phyloP scores from a whole-genome alignment of 2,888 invertebrate species.

The Cephus nigrinus region DNA sequence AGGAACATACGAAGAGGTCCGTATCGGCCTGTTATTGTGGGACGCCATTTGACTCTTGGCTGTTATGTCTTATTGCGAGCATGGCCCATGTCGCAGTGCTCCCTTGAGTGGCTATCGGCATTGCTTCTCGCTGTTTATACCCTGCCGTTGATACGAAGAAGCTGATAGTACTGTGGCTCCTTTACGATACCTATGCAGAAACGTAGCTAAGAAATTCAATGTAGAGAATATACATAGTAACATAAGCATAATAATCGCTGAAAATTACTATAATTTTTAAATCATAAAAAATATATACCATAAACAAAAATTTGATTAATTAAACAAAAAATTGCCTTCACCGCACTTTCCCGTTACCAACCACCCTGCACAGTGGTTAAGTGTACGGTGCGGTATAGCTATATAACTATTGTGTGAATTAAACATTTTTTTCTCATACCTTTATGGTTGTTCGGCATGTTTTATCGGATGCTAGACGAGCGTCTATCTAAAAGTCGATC shows the following conservation, averaged over 20 bases:
- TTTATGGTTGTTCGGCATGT: too few species aligned
- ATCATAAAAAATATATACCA: neutral
- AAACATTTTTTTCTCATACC: too few species aligned
- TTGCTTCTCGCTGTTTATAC: neutral
- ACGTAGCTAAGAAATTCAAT: neutral
- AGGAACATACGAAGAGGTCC: neutral
- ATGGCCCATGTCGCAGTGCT: conserved; percentile 6
- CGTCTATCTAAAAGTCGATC: neutral
- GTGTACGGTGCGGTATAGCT: too few species aligned
- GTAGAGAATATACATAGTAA: neutral
- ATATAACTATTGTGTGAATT: too few species aligned
- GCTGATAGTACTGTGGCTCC: neutral
- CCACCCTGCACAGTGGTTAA: too few species aligned
- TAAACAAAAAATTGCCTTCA: too few species aligned
- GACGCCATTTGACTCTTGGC: conserved; percentile 17
- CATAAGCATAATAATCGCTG: neutral
- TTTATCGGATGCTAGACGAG: neutral
- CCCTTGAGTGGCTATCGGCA: conserved; percentile 23
- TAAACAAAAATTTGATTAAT: too few species aligned
- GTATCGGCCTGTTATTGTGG: conserved; percentile 29
- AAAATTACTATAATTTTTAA: neutral
- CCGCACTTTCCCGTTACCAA: too few species aligned
- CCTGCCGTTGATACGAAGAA: neutral
- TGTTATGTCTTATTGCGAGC: conserved; percentile 33
- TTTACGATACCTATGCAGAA: neutral